These are phyloP conservation scores for Tringa solitaria DNA, from an alignment of 2,113 vertebrate species.

Conservation along the genomic window DNA sequence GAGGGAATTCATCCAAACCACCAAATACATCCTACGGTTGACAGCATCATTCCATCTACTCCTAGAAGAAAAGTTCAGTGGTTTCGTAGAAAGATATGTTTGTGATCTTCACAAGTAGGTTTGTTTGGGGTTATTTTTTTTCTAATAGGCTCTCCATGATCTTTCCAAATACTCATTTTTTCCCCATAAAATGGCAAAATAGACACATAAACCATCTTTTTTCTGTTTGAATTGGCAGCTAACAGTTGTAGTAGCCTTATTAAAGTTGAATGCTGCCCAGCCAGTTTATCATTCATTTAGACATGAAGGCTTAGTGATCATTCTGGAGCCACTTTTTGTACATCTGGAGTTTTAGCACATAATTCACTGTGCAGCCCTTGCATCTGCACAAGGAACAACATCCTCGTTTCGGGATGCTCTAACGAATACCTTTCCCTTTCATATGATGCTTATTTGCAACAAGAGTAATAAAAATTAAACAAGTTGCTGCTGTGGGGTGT, in stretches of 20 bases:
- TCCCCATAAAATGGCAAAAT: neutral
- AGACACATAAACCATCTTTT: neutral
- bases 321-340: neutral
- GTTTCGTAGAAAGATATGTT: rapidly evolving
- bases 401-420: neutral
- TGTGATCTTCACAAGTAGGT: neutral
- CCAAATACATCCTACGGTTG: neutral
- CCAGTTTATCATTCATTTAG: neutral
- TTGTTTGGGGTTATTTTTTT: neutral
- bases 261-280: neutral
- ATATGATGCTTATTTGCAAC: neutral
- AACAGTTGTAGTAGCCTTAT: neutral
- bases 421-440: neutral
- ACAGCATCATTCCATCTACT: neutral
- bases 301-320: neutral
- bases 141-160: neutral
- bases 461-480: neutral
- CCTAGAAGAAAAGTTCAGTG: neutral
- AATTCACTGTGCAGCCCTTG: neutral
- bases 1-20: neutral
- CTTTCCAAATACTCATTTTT: neutral
- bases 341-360: neutral
- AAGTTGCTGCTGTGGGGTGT: neutral
- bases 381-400: neutral
- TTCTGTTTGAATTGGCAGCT: neutral